phyloP scores from a whole-genome alignment of 2,888 invertebrate species.

The Oscheius sp. region DNA sequence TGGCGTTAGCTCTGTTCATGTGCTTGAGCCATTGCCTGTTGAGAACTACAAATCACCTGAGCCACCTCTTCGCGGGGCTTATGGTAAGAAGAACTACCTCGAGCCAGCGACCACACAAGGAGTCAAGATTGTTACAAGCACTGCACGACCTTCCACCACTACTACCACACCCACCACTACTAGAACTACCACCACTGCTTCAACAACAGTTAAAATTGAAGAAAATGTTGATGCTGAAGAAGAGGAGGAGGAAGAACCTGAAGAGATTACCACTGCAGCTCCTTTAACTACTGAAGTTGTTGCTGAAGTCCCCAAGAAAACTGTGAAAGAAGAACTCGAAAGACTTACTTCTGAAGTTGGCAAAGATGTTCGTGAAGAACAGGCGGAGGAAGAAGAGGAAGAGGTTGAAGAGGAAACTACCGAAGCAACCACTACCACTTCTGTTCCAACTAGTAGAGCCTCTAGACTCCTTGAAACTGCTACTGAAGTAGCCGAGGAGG shows the following conservation, averaged over 20 bases:
- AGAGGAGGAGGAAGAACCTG: conserved; percentile 1
- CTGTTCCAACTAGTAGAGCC: conserved; percentile 1
- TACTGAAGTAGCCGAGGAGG: neutral
- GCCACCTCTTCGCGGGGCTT: conserved; percentile 20
- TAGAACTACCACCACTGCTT: conserved; percentile 18
- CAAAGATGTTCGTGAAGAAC: neutral
- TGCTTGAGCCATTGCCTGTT: conserved; percentile 16
- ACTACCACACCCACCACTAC: conserved; percentile 34
- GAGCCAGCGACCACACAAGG: conserved; percentile 26
- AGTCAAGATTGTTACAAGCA: conserved; percentile 27
- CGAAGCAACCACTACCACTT: neutral
- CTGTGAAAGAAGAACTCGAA: conserved; percentile 2
- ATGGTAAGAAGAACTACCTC: conserved; percentile 24
- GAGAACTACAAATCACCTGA: conserved; percentile 30
- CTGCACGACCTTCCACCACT: conserved; percentile 23
- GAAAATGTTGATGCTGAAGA: conserved; percentile 3
- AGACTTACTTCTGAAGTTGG: no score
- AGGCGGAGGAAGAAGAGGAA: conserved; percentile 19
- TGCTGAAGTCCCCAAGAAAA: conserved; percentile 11
- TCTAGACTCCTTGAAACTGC: neutral
- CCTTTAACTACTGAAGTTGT: conserved; percentile 17
- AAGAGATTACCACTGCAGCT: conserved; percentile 22
- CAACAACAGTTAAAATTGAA: conserved; percentile 16
- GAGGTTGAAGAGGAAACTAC: conserved; percentile 32
- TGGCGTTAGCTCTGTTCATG: conserved; percentile 14